Conservation (phyloP, 2,797 vertebrate genomes). For the Acanthurus lineatus region DNA sequence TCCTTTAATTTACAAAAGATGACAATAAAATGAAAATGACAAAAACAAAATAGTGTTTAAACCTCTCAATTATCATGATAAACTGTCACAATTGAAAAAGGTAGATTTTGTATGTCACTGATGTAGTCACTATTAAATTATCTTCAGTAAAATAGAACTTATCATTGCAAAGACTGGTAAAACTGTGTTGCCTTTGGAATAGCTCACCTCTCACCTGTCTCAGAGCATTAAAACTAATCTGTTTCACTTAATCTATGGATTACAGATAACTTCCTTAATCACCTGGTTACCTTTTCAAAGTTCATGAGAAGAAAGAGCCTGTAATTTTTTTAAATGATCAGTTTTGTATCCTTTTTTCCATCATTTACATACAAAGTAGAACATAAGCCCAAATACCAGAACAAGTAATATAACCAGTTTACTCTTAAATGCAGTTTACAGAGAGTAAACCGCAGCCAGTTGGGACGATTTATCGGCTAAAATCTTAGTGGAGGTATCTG, state of each 20-base stretch:
- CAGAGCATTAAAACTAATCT: too few relatives aligned
- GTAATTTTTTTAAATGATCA: neutral
- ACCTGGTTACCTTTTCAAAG: too few relatives aligned
- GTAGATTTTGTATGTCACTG: too few relatives aligned
- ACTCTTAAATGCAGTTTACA: neutral
- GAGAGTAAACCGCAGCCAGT: accelerated
- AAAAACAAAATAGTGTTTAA: neutral
- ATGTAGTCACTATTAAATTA: too few relatives aligned
- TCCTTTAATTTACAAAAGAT: neutral
- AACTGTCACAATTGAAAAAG: too few relatives aligned
- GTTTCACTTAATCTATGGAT: neutral
- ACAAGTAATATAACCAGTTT: neutral
- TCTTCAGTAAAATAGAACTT: too few relatives aligned
- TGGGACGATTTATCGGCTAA: neutral
- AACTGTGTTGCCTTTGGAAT: too few relatives aligned
- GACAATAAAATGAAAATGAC: neutral
- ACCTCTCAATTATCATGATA: too few relatives aligned
- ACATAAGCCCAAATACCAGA: neutral
- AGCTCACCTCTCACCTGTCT: too few relatives aligned
- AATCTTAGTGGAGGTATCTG: neutral
- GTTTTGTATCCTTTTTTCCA: neutral
- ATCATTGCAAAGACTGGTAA: too few relatives aligned
- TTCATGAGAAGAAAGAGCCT: too few relatives aligned
- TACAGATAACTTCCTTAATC: too few relatives aligned
- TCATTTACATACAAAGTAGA: neutral